Base-by-base conservation (phyloP, 2,888 invertebrate genomes). In the Cephus spinipes region DNA sequence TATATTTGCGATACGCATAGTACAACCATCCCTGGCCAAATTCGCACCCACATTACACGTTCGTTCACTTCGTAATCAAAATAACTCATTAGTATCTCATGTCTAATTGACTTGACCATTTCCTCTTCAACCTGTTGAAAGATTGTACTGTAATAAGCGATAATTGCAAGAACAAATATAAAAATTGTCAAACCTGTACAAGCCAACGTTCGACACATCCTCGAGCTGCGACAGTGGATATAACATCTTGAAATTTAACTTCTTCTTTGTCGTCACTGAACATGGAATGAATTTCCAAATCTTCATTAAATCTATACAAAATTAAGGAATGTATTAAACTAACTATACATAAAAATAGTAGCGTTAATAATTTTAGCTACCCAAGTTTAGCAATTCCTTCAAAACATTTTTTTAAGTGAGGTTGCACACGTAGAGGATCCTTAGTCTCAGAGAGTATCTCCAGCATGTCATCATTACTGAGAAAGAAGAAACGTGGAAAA, bases 201-300 rank as follows among this genome's bases (percentile, higher is more conserved):
- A 97, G 92, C 97, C 97, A 97, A 91, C 95, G 96, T 92, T 97
- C 97, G 4, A 97, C 97, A 78, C 96, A 96, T 0, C 97, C 97
- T 86, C 94, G 93, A 11, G 95, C 96, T 76, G 95, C 96, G 76
- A 93, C 93, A 3, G 96, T 96, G 77, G 94, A 95, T 35, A 96
- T 95, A 1, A 89, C 90, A 79, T 94, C 93, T 36, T 94, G 91
- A 82, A 96, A 93, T 80, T 93, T 92, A 0, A 96, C 93, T 90
- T 94, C 94, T 92, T 97, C 97, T 23, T 94, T 93, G 92, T 96
- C 95, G 92, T 95, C 95, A 83, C 96, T 96, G 87, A 94, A 94
- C 95, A 97, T 96, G 12, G 95, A 94, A 78, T 93, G 93, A 87
- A 97, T 97, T 89, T 96, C 95, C 81, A 95, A 92, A 69, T 94